Conservation (phyloP, 2,797 vertebrate genomes). For the Enteromius mattozi region DNA sequence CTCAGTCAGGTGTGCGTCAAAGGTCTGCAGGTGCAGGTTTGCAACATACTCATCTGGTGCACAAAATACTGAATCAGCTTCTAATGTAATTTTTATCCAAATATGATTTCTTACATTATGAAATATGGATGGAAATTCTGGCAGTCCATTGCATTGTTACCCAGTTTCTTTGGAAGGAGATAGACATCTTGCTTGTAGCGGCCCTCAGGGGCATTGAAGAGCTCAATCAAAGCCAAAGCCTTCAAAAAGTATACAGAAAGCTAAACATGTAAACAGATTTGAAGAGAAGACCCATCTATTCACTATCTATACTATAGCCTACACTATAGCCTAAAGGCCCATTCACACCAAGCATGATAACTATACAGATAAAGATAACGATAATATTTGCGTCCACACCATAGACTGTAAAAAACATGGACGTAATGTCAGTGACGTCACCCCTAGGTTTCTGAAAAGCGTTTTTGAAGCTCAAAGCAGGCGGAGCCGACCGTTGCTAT, state of each 20-base stretch:
- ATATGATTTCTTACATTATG: neutral
- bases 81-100: neutral
- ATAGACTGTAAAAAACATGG: too few relatives aligned
- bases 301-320: too few relatives aligned
- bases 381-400: too few relatives aligned
- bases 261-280: neutral
- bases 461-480: too few relatives aligned
- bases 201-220: slow-evolving; percentile 89
- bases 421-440: too few relatives aligned
- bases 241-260: slow-evolving; percentile 63
- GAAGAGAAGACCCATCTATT: neutral
- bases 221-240: slow-evolving; percentile 91
- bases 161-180: slow-evolving; percentile 94
- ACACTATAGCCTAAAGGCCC: neutral
- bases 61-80: neutral
- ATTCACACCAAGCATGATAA: too few relatives aligned
- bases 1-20: slow-evolving; percentile 92
- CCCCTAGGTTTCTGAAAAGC: too few relatives aligned
- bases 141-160: slow-evolving; percentile 70
- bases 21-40: slow-evolving; percentile 88
- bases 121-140: neutral
- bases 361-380: too few relatives aligned
- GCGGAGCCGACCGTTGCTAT: too few relatives aligned
- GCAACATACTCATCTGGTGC: slow-evolving; percentile 94
- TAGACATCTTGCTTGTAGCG: slow-evolving; percentile 93